phyloP scores from a whole-genome alignment of 2,113 vertebrate genomes.

The Puma concolor region DNA sequence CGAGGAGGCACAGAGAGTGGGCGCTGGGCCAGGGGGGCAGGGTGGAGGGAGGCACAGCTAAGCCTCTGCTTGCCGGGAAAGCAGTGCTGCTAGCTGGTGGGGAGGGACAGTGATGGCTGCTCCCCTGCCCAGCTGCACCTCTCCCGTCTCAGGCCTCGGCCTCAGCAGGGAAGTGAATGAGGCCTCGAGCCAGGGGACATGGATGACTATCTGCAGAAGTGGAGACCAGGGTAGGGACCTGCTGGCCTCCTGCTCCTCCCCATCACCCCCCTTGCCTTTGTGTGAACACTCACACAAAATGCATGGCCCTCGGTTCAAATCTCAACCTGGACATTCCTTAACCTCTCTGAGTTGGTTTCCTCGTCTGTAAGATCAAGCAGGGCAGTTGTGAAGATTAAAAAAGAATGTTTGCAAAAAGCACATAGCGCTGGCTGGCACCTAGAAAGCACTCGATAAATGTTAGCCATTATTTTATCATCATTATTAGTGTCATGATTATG shows the following conservation, averaged over 20 bases:
- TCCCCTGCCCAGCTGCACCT: background rate
- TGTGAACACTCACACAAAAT: background rate
- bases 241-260: background rate
- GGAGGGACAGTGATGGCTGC: background rate
- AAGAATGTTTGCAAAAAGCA: conserved; percentile 12
- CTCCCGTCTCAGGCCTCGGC: background rate
- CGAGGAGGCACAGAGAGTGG: background rate
- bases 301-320: background rate
- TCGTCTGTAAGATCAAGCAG: background rate
- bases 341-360: background rate
- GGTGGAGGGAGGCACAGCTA: background rate
- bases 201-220: background rate
- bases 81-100: background rate
- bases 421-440: background rate
- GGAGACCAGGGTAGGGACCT: background rate
- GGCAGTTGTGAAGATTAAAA: background rate
- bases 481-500: conserved; percentile 26
- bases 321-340: background rate
- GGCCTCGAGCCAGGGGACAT: background rate
- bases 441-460: background rate
- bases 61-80: background rate
- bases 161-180: background rate
- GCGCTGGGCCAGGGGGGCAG: background rate
- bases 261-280: background rate
- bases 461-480: conserved; percentile 42